Evolutionary conservation across 2,888 invertebrate species (phyloP).

Genomic region (Dryomyza anilis): DNA sequence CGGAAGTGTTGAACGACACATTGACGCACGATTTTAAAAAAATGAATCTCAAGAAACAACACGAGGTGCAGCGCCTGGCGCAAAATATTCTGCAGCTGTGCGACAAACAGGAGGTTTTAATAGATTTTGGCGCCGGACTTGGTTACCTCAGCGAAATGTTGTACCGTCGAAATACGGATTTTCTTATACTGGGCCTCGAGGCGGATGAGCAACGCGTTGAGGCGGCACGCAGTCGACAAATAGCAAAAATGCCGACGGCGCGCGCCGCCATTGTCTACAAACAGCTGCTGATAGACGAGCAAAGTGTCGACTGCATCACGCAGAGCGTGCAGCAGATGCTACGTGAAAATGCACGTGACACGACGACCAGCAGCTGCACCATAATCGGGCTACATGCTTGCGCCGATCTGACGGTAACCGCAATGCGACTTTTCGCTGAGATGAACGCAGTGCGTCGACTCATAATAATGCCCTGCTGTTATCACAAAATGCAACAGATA

Average conservation of each 20-base stretch:
- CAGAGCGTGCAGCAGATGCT: constrained; percentile 57
- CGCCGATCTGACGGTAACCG: constrained; percentile 74
- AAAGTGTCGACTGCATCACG: constrained; percentile 63
- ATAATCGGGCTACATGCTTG: constrained; percentile 77
- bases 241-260: constrained; percentile 64
- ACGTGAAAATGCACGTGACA: constrained; percentile 34
- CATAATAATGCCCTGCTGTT: constrained; percentile 79
- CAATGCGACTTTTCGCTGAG: constrained; percentile 69
- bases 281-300: constrained; percentile 64
- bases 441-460: constrained; percentile 65
- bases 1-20: constrained; percentile 32
- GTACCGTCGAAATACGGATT: constrained; percentile 64
- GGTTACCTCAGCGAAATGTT: constrained; percentile 77
- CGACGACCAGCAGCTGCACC: constrained; percentile 33
- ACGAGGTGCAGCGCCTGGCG: constrained; percentile 72
- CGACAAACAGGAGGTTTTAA: constrained; percentile 63
- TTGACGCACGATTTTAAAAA: constrained; percentile 40
- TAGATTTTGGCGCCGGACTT: constrained; percentile 78
- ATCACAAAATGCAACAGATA: constrained; percentile 69
- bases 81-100: constrained; percentile 56
- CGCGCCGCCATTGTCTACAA: constrained; percentile 65
- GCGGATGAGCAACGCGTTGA: constrained; percentile 65
- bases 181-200: constrained; percentile 72
- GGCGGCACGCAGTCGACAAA: constrained; percentile 66
- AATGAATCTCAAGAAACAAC: constrained; percentile 70